Conservation (phyloP, 2,888 invertebrate species). For the Andrena bucephala region DNA sequence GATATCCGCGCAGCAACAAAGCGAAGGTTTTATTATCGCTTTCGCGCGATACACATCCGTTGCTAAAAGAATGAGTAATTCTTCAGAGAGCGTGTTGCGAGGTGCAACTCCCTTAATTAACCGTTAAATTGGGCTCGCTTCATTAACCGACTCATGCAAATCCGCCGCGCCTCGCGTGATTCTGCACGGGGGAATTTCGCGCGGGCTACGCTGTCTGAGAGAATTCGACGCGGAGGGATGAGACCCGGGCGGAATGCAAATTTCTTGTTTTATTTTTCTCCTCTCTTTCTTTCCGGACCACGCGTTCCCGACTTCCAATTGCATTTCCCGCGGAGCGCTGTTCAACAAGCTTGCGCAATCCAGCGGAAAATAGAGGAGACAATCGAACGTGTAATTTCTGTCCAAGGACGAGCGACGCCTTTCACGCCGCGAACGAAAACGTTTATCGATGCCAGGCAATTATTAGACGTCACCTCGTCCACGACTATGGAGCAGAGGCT, state of each 20-base stretch:
- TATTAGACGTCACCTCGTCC: background rate
- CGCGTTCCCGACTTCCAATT: slow-evolving; percentile 21
- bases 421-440: background rate
- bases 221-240: slow-evolving; percentile 37
- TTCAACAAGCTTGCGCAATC: slow-evolving; percentile 17
- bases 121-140: slow-evolving; percentile 54
- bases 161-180: slow-evolving; percentile 24
- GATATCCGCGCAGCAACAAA: too few relatives aligned
- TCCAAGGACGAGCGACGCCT: slow-evolving; percentile 32
- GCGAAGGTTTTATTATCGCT: background rate
- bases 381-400: slow-evolving; percentile 27
- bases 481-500: background rate
- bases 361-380: slow-evolving; percentile 18
- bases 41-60: slow-evolving; percentile 10
- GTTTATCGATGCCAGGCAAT: slow-evolving; percentile 9
- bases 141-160: slow-evolving; percentile 66
- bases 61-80: slow-evolving; percentile 8
- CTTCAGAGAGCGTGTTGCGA: slow-evolving; percentile 22
- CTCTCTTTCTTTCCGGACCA: background rate
- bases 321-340: slow-evolving; percentile 20
- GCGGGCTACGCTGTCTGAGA: background rate
- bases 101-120: slow-evolving; percentile 63
- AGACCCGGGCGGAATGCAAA: slow-evolving; percentile 42
- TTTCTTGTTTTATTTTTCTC: background rate
- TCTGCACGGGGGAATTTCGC: background rate